phyloP scores from a whole-genome alignment of 2,113 vertebrate species.

The Rousettus leschenaultii region DNA sequence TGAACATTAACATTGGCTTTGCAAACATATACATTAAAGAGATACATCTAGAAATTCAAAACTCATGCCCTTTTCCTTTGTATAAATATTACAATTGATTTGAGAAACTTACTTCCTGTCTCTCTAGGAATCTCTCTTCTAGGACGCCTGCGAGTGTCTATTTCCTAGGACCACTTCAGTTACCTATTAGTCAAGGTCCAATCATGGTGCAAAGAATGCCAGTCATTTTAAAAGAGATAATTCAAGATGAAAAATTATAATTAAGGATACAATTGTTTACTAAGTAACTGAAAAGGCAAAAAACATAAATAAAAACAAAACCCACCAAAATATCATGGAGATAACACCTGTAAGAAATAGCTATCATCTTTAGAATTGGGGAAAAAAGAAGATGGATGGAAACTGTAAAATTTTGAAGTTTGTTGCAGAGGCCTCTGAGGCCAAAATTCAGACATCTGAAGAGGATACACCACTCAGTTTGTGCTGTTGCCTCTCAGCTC shows the following conservation, averaged over 20 bases:
- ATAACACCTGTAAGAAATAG: not conserved
- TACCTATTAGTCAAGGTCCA: not conserved
- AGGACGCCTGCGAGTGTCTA: not conserved
- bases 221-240: not conserved
- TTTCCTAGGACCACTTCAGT: not conserved
- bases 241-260: not conserved
- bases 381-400: not conserved
- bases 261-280: not conserved
- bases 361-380: not conserved
- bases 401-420: not conserved
- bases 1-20: not conserved
- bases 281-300: not conserved
- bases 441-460: not conserved
- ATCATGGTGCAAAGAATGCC: not conserved
- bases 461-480: too few species aligned
- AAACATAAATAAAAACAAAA: not conserved
- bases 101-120: not conserved
- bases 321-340: not conserved
- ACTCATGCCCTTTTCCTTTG: not conserved
- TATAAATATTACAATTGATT: not conserved
- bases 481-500: not conserved
- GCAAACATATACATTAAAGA: not conserved
- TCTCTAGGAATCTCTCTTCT: not conserved
- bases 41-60: not conserved
- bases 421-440: not conserved